Percentiles rank a stretch among this genome's conserved stretches.
phyloP scores from a whole-genome alignment of 30 jellyfish, hydroid and myxozoan species.

The Hydractinia echinata region DNA sequence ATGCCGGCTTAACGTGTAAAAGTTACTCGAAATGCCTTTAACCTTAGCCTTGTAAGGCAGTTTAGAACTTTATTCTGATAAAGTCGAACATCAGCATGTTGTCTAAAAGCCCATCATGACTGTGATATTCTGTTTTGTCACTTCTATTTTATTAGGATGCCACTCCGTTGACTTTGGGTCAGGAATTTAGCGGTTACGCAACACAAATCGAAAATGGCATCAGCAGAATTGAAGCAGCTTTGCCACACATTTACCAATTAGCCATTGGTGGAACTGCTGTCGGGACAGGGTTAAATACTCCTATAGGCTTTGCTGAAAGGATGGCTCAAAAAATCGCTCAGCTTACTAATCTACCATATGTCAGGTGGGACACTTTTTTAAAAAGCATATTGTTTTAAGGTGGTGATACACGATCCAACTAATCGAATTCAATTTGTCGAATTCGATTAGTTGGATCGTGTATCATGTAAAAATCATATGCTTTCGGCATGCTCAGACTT shows the following conservation, averaged over 20 bases:
- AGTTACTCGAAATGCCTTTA: too few species aligned
- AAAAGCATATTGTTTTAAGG: neutral
- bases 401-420: too few species aligned
- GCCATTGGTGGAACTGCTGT: constrained; percentile 99
- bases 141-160: constrained; percentile 65
- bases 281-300: constrained; percentile 94
- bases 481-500: too few species aligned
- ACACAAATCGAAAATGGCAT: constrained; percentile 90
- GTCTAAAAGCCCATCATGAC: too few species aligned
- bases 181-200: constrained; percentile 94
- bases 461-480: too few species aligned
- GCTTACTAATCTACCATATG: constrained; percentile 82
- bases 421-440: too few species aligned
- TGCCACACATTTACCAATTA: constrained; percentile 89
- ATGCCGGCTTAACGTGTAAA: too few species aligned
- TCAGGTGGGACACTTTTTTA: constrained; percentile 42
- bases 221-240: constrained; percentile 71
- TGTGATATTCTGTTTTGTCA: neutral
- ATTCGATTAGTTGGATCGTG: too few species aligned
- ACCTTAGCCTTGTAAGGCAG: too few species aligned
- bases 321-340: constrained; percentile 85
- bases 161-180: constrained; percentile 95
- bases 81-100: too few species aligned
- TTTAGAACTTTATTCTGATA: too few species aligned
- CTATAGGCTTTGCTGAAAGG: constrained; percentile 96